phyloP scores from a whole-genome alignment of 2,113 vertebrate species.

The Nothobranchius kuhntae region DNA sequence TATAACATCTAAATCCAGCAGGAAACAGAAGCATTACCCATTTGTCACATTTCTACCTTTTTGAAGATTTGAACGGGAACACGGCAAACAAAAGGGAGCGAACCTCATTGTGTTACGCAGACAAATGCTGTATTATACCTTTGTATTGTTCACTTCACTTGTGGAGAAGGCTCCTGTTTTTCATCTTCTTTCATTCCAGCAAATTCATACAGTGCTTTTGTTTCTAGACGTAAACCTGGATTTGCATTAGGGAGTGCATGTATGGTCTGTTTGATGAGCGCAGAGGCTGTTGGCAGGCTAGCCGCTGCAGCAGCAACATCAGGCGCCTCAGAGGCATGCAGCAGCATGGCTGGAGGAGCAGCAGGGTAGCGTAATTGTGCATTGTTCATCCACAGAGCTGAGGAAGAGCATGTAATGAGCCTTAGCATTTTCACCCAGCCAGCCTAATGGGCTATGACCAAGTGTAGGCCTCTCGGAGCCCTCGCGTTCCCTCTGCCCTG shows the following conservation, averaged over 20 bases:
- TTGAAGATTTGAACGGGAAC: slow-evolving; percentile 42
- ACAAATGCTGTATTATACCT: slow-evolving; percentile 62
- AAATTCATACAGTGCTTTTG: slow-evolving; percentile 59
- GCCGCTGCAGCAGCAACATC: slow-evolving; percentile 54
- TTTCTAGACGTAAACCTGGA: slow-evolving; percentile 66
- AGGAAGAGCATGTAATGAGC: slow-evolving; percentile 83
- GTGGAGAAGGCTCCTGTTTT: slow-evolving; percentile 41
- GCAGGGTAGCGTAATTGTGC: slow-evolving; percentile 78
- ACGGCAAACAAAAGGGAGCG: slow-evolving; percentile 40
- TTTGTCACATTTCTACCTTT: slow-evolving; percentile 31
- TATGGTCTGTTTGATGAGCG: slow-evolving; percentile 69
- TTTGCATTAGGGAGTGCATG: slow-evolving; percentile 58
- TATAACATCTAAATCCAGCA: slow-evolving; percentile 34
- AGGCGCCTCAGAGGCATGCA: slow-evolving; percentile 61
- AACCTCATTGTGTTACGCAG: slow-evolving; percentile 49
- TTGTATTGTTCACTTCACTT: slow-evolving; percentile 44
- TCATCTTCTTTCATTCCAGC: slow-evolving; percentile 42
- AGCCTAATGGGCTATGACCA: slow-evolving; percentile 81
- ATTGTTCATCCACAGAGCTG: slow-evolving; percentile 81
- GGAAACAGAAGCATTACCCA: slow-evolving; percentile 33
- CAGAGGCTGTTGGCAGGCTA: slow-evolving; percentile 57
- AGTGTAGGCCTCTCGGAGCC: slow-evolving; percentile 66
- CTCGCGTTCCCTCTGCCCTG: slow-evolving; percentile 51
- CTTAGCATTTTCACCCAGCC: slow-evolving; percentile 75
- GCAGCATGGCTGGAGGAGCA: slow-evolving; percentile 62